These are phyloP conservation scores for Cairina moschata DNA, from an alignment of 2,113 vertebrate species.

Conservation along the genomic window DNA sequence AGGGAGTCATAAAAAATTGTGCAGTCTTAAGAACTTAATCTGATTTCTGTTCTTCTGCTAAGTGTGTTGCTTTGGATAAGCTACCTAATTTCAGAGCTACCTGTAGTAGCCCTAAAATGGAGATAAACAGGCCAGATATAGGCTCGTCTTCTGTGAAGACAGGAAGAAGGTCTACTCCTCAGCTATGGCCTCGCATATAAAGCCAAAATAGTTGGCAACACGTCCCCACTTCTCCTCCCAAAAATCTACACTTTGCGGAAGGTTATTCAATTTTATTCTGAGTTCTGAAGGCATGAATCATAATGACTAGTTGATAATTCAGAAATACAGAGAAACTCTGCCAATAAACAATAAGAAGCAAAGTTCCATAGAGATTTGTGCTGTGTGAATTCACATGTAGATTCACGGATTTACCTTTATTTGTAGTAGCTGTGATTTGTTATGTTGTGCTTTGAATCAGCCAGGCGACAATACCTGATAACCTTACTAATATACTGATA, in stretches of 20 bases:
- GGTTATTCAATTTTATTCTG: neutral
- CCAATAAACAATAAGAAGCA: neutral
- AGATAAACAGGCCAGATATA: neutral
- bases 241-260: neutral
- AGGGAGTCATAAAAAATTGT: neutral
- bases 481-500: neutral
- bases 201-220: neutral
- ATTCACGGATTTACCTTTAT: neutral
- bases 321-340: neutral
- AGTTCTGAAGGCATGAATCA: neutral
- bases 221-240: neutral
- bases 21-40: neutral
- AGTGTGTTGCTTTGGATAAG: neutral
- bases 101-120: neutral
- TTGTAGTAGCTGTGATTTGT: neutral
- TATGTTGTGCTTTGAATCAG: neutral
- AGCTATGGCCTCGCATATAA: neutral
- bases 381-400: neutral
- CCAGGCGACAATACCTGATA: neutral
- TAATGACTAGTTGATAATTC: neutral
- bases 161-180: neutral
- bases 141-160: neutral
- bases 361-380: neutral
- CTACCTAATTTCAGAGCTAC: neutral
- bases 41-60: neutral